These are phyloP conservation scores for Prosapia bicincta DNA, from an alignment of 2,888 invertebrate species.

Conservation along the genomic window DNA sequence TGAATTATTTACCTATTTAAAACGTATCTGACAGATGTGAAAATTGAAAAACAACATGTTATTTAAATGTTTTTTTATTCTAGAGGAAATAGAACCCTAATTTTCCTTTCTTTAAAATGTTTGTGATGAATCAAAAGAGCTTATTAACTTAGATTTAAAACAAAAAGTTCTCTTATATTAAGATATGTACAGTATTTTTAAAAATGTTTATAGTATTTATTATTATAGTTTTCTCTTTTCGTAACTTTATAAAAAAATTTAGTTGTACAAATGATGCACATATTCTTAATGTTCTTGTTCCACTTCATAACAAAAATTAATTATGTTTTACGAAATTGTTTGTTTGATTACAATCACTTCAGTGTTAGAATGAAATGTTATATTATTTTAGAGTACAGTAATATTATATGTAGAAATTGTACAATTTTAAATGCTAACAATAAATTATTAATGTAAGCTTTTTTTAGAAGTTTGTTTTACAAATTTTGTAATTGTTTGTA, in stretches of 20 bases:
- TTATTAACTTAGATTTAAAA: slow-evolving; percentile 27
- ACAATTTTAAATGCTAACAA: neutral
- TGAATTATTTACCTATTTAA: neutral
- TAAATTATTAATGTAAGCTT: neutral
- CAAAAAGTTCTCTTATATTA: slow-evolving; percentile 11
- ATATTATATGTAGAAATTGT: neutral
- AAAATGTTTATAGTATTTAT: neutral
- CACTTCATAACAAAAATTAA: neutral
- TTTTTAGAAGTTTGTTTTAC: neutral
- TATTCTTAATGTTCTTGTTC: neutral
- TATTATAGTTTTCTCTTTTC: neutral
- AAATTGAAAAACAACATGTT: no score
- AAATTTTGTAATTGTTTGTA: neutral
- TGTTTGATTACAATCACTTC: neutral
- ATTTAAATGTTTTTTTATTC: no score
- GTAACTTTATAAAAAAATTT: neutral
- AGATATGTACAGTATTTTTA: slow-evolving; percentile 12
- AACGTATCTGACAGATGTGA: no score
- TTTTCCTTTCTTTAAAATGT: neutral
- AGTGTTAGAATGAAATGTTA: neutral
- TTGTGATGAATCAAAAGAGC: slow-evolving; percentile 29
- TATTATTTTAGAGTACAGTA: neutral
- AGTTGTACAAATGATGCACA: neutral
- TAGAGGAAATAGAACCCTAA: neutral
- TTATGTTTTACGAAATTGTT: neutral